Percentiles rank a stretch among this genome's conserved stretches.
These are phyloP conservation scores for Eudyptes chrysolophus DNA, from an alignment of 2,113 vertebrate species.

Conservation along the genomic window DNA sequence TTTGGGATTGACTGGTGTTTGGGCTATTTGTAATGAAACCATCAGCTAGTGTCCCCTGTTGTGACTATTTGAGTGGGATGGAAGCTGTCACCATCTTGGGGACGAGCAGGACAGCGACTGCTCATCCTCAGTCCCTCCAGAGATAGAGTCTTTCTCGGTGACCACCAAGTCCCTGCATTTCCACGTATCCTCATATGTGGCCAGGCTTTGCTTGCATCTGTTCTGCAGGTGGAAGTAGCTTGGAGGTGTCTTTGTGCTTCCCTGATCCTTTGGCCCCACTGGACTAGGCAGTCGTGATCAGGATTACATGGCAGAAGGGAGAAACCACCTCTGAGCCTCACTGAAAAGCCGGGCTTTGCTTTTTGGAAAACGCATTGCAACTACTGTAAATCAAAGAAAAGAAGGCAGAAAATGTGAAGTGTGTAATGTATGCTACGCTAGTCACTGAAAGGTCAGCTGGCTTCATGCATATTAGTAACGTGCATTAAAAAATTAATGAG, in stretches of 20 bases:
- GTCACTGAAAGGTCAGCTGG: conserved; percentile 26
- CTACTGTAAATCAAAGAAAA: not conserved
- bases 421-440: not conserved
- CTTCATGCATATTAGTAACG: not conserved
- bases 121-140: not conserved
- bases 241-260: not conserved
- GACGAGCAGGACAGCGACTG: not conserved
- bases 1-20: not conserved
- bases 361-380: not conserved
- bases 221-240: not conserved
- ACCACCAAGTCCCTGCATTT: rapidly evolving
- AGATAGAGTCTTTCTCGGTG: not conserved
- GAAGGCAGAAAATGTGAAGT: not conserved
- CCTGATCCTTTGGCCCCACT: not conserved
- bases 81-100: not conserved
- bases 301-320: not conserved
- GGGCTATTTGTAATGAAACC: not conserved
- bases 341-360: not conserved
- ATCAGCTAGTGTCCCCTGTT: not conserved
- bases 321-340: not conserved
- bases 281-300: not conserved
- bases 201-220: not conserved
- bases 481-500: conserved; percentile 59
- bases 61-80: not conserved
- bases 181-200: not conserved